These are phyloP conservation scores for Latrodectus elegans DNA, from an alignment of 2,888 invertebrate genomes.

Conservation along the genomic window DNA sequence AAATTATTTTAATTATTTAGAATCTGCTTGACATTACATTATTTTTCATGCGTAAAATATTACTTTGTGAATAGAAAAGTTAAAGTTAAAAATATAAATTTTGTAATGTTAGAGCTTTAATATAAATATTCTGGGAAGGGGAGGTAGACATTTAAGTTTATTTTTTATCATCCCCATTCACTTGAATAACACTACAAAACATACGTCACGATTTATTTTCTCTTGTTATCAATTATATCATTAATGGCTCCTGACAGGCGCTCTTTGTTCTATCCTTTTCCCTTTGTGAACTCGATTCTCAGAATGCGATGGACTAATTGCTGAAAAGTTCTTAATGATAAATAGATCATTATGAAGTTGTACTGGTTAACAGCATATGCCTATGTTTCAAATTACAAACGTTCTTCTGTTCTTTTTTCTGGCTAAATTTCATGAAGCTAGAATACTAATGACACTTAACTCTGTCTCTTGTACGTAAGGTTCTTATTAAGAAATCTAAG, in stretches of 20 bases:
- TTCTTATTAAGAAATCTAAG: slow-evolving; percentile 2
- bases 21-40: no score
- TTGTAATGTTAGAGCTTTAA: no score
- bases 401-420: slow-evolving; percentile 13
- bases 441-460: slow-evolving; percentile 39
- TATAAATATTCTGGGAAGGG: no score
- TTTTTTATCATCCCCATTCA: no score
- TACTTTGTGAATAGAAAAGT: no score
- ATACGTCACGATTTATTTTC: slow-evolving; percentile 49
- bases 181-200: background rate
- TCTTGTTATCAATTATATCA: slow-evolving; percentile 55
- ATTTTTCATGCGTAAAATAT: no score
- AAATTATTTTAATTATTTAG: no score
- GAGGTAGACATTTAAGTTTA: no score
- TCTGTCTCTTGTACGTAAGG: slow-evolving; percentile 6
- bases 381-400: slow-evolving; percentile 37
- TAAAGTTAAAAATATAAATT: no score
- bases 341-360: slow-evolving; percentile 52
- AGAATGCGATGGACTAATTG: slow-evolving; percentile 34
- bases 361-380: slow-evolving; percentile 43
- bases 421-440: background rate
- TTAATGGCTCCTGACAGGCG: slow-evolving; percentile 39
- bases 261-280: slow-evolving; percentile 31
- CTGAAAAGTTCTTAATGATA: slow-evolving; percentile 44
- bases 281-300: slow-evolving; percentile 18